Evolutionary conservation across 2,797 vertebrate genomes (phyloP), one percentile per base, ranked within the genome.

Genomic region (Hypotaenidia philippensis): DNA sequence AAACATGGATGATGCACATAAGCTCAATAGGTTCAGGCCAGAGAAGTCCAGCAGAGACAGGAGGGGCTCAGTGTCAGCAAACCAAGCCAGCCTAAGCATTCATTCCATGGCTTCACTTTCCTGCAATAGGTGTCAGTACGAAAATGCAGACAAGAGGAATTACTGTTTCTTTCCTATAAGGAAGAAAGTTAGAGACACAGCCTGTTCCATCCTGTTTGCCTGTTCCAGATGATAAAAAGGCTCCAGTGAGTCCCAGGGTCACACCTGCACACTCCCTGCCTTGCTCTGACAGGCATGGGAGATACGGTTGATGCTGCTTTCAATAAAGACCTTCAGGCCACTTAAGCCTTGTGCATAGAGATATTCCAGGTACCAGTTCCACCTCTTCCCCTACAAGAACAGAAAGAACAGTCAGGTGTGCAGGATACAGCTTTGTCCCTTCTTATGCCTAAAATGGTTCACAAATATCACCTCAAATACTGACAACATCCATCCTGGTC

Each of bases 321-420:
- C 97, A 92, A 98, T 93, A 70, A 99, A 99, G 87, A 97, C 78
- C 96, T 98, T 98, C 56, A 99, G 97, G 85, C 99, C 99, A 34
- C 98, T 93, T 69, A 98, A 98, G 26, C 98, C 99, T 90, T 99
- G 98, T 9, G 95, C 83, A 89, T 98, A 99, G 83, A 99, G 98
- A 97, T 98, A 99, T 84, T 99, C 97, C 98, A 99, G 95, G 90
- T 99, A 99, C 98, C 98, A 98, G 89, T 97, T 98, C 99, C 99
- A 99, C 32, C 85, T 98, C 96, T 97, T 99, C 68, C 98, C 98
- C 98, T 98, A 75, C 4, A 94, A 80, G 90, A 90, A 72, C 63
- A 97, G 38, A 97, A 89, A 96, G n/a, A 61, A 61, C 13, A 94
- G 77, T 96, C 83, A 96, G 82, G 31, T 5, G 11, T 56, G 20